These are phyloP conservation scores for Psittacus erithacus DNA, from an alignment of 2,113 vertebrate genomes.

Conservation along the genomic window DNA sequence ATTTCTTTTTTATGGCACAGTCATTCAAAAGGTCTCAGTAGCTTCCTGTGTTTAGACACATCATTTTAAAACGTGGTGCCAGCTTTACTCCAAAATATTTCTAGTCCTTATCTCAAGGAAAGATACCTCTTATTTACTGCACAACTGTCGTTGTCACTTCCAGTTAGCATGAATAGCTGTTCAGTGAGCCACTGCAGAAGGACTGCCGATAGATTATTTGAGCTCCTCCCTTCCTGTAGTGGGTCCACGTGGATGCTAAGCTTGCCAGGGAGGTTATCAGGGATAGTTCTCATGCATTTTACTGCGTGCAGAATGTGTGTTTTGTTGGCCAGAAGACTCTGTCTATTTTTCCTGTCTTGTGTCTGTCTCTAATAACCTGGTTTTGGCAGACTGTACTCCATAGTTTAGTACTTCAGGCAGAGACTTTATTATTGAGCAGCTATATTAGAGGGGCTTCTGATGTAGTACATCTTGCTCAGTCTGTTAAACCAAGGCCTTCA, in stretches of 20 bases:
- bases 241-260: neutral
- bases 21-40: neutral
- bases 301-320: neutral
- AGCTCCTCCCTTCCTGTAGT: neutral
- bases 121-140: neutral
- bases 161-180: neutral
- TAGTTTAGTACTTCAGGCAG: neutral
- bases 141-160: neutral
- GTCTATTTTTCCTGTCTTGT: neutral
- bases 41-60: neutral
- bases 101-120: neutral
- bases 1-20: neutral
- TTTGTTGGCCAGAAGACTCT: neutral
- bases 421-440: neutral
- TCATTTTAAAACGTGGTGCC: neutral
- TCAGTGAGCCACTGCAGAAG: neutral
- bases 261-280: neutral
- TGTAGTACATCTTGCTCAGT: neutral
- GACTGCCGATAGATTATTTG: neutral
- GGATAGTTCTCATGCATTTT: neutral
- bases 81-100: neutral
- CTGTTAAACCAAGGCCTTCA: slow-evolving; percentile 11
- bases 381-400: neutral
- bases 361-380: neutral
- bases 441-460: neutral